These are phyloP conservation scores for Zenarchopterus dispar DNA, from an alignment of 2,797 vertebrate species.

Conservation along the genomic window DNA sequence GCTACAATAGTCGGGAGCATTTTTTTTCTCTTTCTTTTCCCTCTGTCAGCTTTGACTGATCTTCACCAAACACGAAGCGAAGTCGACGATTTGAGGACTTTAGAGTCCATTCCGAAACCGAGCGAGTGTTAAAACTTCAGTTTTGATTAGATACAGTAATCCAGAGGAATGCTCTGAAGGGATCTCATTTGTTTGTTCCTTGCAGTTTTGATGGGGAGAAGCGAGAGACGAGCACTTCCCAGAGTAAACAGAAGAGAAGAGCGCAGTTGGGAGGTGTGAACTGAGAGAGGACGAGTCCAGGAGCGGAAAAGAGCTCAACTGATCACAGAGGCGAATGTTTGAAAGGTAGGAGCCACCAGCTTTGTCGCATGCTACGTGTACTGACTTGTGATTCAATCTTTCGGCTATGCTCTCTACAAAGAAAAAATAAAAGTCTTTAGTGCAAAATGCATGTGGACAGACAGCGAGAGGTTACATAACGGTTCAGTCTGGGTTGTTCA, in stretches of 20 bases:
- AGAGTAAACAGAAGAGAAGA: slow-evolving; percentile 45
- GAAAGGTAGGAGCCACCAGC: slow-evolving; percentile 62
- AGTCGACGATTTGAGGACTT: slow-evolving; percentile 41
- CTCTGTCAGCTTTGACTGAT: slow-evolving; percentile 40
- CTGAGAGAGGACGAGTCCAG: slow-evolving; percentile 41
- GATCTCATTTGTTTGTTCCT: slow-evolving; percentile 64
- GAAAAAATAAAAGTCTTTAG: neutral
- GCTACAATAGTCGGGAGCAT: slow-evolving; percentile 49
- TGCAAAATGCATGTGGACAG: slow-evolving; percentile 35
- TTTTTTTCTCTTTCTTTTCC: slow-evolving; percentile 15
- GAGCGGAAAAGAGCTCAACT: slow-evolving; percentile 29
- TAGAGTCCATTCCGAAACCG: slow-evolving; percentile 28
- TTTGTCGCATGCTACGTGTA: neutral
- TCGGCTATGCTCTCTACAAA: neutral
- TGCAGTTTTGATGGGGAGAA: slow-evolving; percentile 64
- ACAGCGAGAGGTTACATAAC: slow-evolving; percentile 41
- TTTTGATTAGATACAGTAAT: slow-evolving; percentile 37
- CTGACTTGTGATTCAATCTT: slow-evolving; percentile 18
- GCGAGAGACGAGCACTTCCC: slow-evolving; percentile 48
- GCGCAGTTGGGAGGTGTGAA: slow-evolving; percentile 39
- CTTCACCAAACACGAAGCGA: slow-evolving; percentile 23
- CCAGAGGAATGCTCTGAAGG: slow-evolving; percentile 44
- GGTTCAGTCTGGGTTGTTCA: slow-evolving; percentile 16
- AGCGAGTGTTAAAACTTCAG: slow-evolving; percentile 36
- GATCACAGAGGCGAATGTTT: slow-evolving; percentile 58